phyloP scores from a whole-genome alignment of 1,140 invertebrate genomes.

The Drosophila tani region DNA sequence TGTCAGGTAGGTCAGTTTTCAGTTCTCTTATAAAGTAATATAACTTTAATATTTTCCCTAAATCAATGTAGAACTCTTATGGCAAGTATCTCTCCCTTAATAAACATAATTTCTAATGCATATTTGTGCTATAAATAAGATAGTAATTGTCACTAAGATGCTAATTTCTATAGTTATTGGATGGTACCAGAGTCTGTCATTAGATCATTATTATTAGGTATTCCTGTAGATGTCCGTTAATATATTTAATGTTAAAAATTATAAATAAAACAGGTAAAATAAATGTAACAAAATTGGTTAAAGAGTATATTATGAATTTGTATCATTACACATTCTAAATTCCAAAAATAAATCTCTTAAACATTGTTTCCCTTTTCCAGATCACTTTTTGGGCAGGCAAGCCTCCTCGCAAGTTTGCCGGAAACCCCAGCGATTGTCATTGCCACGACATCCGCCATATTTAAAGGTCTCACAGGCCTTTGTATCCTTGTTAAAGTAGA shows the following conservation, averaged over 20 bases:
- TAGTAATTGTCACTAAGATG: not conserved
- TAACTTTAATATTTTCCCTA: not conserved
- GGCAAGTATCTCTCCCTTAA: not conserved
- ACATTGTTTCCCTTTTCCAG: not conserved
- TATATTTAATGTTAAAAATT: not conserved
- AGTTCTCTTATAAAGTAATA: too few relatives aligned
- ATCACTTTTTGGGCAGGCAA: conserved; percentile 85
- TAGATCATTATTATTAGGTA: not conserved
- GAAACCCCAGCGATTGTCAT: conserved; percentile 91
- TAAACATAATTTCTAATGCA: not conserved
- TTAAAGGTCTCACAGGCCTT: conserved; percentile 87
- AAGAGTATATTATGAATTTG: not conserved
- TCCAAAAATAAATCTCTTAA: conserved; percentile 4
- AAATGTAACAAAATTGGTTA: too few relatives aligned
- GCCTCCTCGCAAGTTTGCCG: conserved; percentile 88
- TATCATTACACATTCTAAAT: not conserved
- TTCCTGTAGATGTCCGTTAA: too few relatives aligned
- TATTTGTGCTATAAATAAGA: not conserved
- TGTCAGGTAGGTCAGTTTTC: conserved; percentile 6
- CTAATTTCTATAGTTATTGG: not conserved
- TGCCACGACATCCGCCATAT: conserved; percentile 93
- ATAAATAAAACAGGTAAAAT: not conserved
- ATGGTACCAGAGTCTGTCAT: not conserved
- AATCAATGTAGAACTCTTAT: not conserved
- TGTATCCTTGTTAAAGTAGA: conserved; percentile 73